Evolutionary conservation across 1,140 invertebrate genomes (phyloP).

Genomic region (Helicoverpa zea): DNA sequence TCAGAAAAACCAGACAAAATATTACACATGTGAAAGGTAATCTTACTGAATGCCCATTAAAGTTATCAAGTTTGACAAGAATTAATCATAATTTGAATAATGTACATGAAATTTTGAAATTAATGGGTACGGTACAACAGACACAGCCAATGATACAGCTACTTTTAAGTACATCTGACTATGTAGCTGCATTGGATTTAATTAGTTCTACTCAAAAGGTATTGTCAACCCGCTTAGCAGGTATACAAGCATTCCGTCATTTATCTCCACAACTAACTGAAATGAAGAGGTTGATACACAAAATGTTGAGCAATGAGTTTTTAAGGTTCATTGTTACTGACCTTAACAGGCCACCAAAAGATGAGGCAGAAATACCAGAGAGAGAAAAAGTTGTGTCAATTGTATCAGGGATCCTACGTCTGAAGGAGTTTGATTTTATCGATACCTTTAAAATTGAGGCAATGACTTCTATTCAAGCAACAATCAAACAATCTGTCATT

Average conservation of each 20-base stretch:
- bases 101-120: constrained; percentile 93
- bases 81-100: constrained; percentile 89
- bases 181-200: constrained; percentile 98
- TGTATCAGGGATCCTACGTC: constrained; percentile 95
- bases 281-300: constrained; percentile 98
- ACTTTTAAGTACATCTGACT: constrained; percentile 97
- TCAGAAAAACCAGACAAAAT: constrained; percentile 91
- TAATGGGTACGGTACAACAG: constrained; percentile 98
- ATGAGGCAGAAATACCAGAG: constrained; percentile 89
- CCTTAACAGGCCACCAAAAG: constrained; percentile 94
- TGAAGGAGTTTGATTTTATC: constrained; percentile 95
- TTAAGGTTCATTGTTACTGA: constrained; percentile 96
- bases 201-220: constrained; percentile 99
- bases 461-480: constrained; percentile 94
- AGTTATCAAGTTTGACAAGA: constrained; percentile 91
- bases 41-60: constrained; percentile 93
- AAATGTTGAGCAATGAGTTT: constrained; percentile 98
- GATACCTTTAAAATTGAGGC: constrained; percentile 96
- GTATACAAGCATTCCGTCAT: constrained; percentile 98
- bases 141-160: constrained; percentile 99
- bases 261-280: constrained; percentile 98
- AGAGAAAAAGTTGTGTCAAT: constrained; percentile 96
- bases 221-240: constrained; percentile 94
- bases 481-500: constrained; percentile 95
- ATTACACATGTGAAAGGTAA: constrained; percentile 92